Evolutionary conservation across 2,888 invertebrate genomes (phyloP).

Genomic region (Lottia gigantea): DNA sequence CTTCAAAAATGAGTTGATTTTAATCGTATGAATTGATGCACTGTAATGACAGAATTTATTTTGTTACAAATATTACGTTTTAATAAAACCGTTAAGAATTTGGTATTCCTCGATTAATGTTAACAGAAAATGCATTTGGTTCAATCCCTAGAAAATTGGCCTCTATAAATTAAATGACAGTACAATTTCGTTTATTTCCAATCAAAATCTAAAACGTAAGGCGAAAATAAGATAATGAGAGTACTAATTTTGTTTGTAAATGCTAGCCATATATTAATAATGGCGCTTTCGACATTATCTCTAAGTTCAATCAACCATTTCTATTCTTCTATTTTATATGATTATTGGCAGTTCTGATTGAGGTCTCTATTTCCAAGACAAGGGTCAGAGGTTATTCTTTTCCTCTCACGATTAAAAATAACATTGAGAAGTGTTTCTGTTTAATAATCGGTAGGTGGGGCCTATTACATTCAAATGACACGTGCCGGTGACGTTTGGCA

Average conservation of each 20-base stretch:
- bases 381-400: conserved; percentile 4
- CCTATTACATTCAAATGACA: conserved; percentile 17
- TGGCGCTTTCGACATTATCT: not conserved
- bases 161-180: no score
- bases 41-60: no score
- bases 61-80: no score
- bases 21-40: no score
- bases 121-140: no score
- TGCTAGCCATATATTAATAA: not conserved
- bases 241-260: not conserved
- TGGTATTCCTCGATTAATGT: no score
- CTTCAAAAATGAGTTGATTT: no score
- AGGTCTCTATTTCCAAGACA: not conserved
- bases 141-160: no score
- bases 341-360: conserved; percentile 10
- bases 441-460: conserved; percentile 19
- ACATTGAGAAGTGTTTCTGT: conserved; percentile 6
- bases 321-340: not conserved
- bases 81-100: no score
- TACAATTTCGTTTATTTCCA: no score
- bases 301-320: not conserved
- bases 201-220: not conserved
- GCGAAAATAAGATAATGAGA: not conserved
- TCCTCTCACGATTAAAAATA: conserved; percentile 6
- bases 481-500: conserved; percentile 22